Percentiles rank a stretch among this genome's conserved stretches.
Evolutionary conservation across 1,140 invertebrate species (phyloP).

Genomic region (Drosophila guanche): DNA sequence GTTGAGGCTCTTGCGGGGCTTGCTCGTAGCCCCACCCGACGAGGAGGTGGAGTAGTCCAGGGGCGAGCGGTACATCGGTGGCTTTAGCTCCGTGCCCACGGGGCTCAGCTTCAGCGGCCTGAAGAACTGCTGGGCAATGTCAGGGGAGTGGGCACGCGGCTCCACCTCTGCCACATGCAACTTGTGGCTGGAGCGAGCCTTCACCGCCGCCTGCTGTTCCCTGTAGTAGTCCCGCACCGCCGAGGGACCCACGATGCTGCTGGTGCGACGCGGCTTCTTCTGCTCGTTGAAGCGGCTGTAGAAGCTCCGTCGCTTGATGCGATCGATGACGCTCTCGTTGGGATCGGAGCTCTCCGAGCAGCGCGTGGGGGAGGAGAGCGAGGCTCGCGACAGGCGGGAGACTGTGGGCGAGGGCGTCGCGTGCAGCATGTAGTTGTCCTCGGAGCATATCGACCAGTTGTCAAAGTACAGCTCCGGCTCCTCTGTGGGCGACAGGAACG

Average conservation of each 20-base stretch:
- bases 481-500: conserved; percentile 86
- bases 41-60: conserved; percentile 59
- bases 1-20: conserved; percentile 79
- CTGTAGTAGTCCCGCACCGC: conserved; percentile 82
- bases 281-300: conserved; percentile 94
- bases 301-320: conserved; percentile 94
- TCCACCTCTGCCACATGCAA: conserved; percentile 38
- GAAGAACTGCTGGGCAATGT: conserved; percentile 79
- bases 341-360: conserved; percentile 83
- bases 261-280: conserved; percentile 87
- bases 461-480: conserved; percentile 87
- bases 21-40: conserved; percentile 43
- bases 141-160: conserved; percentile 68
- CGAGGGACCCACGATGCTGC: conserved; percentile 85
- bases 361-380: conserved; percentile 72
- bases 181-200: conserved; percentile 70
- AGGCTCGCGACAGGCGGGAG: conserved; percentile 85
- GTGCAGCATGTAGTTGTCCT: conserved; percentile 83
- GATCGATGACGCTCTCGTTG: conserved; percentile 90
- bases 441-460: conserved; percentile 88
- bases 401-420: conserved; percentile 81
- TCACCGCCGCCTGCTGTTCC: conserved; percentile 72
- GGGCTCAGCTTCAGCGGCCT: conserved; percentile 76
- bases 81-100: conserved; percentile 77
- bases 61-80: conserved; percentile 72